Evolutionary conservation across 1,140 invertebrate species (phyloP), one percentile per base, ranked within the genome.

Genomic region (Lepidotrigona ventralis): DNA sequence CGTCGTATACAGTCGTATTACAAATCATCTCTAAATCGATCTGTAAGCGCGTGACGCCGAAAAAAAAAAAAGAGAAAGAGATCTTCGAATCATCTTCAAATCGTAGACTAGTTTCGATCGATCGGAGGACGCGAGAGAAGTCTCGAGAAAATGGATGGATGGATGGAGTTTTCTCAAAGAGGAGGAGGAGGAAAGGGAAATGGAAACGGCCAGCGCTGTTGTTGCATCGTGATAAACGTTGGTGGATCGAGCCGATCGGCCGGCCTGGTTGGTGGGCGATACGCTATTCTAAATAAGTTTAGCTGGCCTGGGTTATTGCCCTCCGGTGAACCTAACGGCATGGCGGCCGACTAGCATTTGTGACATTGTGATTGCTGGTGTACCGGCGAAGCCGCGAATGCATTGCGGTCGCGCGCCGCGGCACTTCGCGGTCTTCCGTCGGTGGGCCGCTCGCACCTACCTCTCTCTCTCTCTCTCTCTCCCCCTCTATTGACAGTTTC

Each of bases 241-340:
- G 33, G 51, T 80, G 51, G 74, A 84, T 87, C 60, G 73, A 83
- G 81, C 17, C 54, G 81, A 78, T 78, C 75, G 81, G 81, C 54
- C 64, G 81, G 74, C 73, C 70, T 8, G 39, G 81, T 83, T 82
- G 83, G 87, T 88, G 87, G 86, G 86, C 84, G 84, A 81, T 85
- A 88, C 74, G 87, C 88, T 91, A 91, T 92, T 92, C 91, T 90
- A 91, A 92, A 92, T 92, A 91, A 92, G 91, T 91, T 91, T 90
- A 88, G 87, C 87, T 86, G 88, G 81, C 87, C 39, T 92, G 89
- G 91, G 91, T 92, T 92, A 92, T 92, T 92, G 91, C 88, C 91
- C 91, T 91, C 91, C 70, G 86, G 86, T 92, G 91, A 92, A 91
- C 91, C 91, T 92, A 92, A 92, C 91, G 91, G 91, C 91, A 91